Evolutionary conservation across 37 sponge, comb jelly and placozoan genomes (phyloP).

Genomic region (Beroe forskalii): DNA sequence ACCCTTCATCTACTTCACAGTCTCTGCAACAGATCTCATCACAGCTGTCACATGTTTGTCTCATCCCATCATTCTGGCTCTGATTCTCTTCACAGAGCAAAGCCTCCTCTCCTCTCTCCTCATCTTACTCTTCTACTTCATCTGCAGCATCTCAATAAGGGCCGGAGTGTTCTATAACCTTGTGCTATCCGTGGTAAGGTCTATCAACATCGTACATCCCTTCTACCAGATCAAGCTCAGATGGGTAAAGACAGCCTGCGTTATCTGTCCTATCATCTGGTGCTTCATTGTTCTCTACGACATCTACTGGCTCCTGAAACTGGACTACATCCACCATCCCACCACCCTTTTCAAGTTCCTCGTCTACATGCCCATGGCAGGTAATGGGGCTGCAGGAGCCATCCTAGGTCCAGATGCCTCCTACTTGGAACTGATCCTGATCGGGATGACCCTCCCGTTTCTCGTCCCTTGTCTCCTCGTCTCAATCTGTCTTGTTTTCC

Average conservation of each 20-base stretch:
- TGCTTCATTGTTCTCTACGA: background rate
- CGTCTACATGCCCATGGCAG: slow-evolving; percentile 24
- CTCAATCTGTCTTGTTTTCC: slow-evolving; percentile 17
- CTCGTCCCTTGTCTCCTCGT: background rate
- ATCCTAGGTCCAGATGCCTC: background rate
- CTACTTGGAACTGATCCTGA: background rate
- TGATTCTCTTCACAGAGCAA: background rate
- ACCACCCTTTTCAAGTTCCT: background rate
- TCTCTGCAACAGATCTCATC: background rate
- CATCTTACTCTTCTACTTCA: background rate
- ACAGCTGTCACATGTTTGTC: background rate
- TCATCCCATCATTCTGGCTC: background rate
- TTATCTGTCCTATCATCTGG: background rate
- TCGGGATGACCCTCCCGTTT: slow-evolving; percentile 37
- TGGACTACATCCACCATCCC: background rate
- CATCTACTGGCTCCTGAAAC: background rate
- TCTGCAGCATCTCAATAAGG: background rate
- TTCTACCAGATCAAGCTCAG: slow-evolving; percentile 35
- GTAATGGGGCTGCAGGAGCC: background rate
- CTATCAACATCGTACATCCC: slow-evolving; percentile 30
- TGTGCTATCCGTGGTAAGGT: slow-evolving; percentile 15
- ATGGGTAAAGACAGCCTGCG: background rate
- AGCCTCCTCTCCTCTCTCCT: background rate
- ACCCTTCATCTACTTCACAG: slow-evolving; percentile 33
- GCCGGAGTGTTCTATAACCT: slow-evolving; percentile 28